Percentiles rank a stretch among this genome's conserved stretches.
Evolutionary conservation across 2,888 invertebrate genomes (phyloP).

Genomic region (Acronicta leporina): DNA sequence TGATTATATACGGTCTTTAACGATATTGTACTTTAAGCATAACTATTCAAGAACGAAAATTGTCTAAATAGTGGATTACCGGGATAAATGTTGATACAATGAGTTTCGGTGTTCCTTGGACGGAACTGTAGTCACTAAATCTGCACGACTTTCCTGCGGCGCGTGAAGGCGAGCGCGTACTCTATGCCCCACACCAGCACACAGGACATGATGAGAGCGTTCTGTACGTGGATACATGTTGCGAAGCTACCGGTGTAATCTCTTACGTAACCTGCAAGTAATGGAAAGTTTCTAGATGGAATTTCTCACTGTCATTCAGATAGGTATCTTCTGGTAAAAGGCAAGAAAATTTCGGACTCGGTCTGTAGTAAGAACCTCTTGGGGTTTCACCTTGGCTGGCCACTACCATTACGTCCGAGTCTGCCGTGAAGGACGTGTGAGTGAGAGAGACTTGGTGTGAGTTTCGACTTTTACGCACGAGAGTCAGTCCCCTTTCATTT

Average conservation of each 20-base stretch:
- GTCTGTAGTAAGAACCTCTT: too few relatives aligned
- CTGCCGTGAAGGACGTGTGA: too few relatives aligned
- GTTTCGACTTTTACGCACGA: too few relatives aligned
- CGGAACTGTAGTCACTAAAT: conserved; percentile 67
- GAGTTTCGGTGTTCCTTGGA: conserved; percentile 22
- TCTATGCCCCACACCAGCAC: conserved; percentile 92
- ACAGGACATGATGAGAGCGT: conserved; percentile 91
- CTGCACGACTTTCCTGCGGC: conserved; percentile 84
- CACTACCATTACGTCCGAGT: too few relatives aligned
- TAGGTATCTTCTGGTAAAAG: too few relatives aligned
- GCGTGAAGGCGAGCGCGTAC: conserved; percentile 83
- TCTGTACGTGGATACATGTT: conserved; percentile 92
- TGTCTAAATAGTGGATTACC: conserved; percentile 28
- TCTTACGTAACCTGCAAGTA: conserved; percentile 91
- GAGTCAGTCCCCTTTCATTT: too few relatives aligned
- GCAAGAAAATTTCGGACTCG: too few relatives aligned
- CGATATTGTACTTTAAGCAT: conserved; percentile 38
- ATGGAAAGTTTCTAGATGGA: neutral
- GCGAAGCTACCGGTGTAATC: conserved; percentile 92
- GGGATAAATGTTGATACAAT: conserved; percentile 17
- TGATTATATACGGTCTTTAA: conserved; percentile 17
- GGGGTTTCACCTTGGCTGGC: too few relatives aligned
- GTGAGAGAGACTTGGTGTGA: too few relatives aligned
- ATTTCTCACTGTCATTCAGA: too few relatives aligned
- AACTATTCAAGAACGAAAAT: conserved; percentile 23